These are phyloP conservation scores for Lophura nycthemera DNA, from an alignment of 2,113 vertebrate genomes.

Conservation along the genomic window DNA sequence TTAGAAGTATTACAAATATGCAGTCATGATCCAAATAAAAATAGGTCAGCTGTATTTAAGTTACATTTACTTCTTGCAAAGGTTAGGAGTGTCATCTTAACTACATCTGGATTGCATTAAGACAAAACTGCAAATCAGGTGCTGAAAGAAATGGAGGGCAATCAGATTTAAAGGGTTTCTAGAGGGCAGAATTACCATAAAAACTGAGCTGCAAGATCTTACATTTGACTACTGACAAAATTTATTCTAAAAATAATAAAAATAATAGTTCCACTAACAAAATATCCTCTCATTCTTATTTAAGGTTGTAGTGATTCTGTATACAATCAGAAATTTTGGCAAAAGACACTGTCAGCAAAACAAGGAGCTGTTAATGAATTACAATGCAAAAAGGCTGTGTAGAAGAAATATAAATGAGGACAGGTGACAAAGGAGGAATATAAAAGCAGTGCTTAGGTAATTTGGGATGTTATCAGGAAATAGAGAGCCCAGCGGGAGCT, in stretches of 20 bases:
- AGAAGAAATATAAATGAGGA: neutral
- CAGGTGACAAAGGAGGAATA: neutral
- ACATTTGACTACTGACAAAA: neutral
- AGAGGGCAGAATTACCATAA: neutral
- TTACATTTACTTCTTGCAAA: neutral
- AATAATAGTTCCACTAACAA: neutral
- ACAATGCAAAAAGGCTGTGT: neutral
- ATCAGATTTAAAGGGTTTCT: neutral
- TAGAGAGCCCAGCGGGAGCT: neutral
- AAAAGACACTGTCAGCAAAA: neutral
- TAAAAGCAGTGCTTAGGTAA: neutral
- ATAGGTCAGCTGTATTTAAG: neutral
- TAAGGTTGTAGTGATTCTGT: neutral
- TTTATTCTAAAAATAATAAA: conserved; percentile 18
- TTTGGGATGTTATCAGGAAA: neutral
- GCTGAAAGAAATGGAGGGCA: neutral
- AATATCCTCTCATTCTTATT: neutral
- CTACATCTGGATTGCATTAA: neutral
- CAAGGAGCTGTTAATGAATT: neutral
- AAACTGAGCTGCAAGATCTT: neutral
- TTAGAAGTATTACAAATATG: neutral
- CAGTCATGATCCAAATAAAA: neutral
- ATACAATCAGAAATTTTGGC: neutral
- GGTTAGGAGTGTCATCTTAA: neutral
- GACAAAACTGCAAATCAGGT: neutral